Evolutionary conservation across 2,113 vertebrate species (phyloP).

Genomic region (Thamnophis sirtalis): DNA sequence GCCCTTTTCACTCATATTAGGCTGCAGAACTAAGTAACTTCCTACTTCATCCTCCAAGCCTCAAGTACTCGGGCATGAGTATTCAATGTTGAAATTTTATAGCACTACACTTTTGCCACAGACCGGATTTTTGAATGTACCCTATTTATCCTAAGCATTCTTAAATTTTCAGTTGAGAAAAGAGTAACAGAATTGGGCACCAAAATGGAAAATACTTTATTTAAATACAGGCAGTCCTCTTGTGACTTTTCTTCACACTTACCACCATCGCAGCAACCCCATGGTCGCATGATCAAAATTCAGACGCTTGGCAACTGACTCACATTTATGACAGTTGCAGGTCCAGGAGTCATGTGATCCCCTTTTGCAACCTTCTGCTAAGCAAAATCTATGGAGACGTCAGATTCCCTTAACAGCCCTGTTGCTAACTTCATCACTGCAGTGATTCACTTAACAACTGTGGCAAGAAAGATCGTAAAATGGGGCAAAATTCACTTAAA

Average conservation of each 20-base stretch:
- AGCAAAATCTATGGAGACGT: not conserved
- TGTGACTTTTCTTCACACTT: too few relatives aligned
- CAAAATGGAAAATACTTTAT: not conserved
- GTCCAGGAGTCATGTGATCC: too few relatives aligned
- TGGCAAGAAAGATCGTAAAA: not conserved
- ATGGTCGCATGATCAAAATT: too few relatives aligned
- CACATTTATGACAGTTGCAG: rapidly evolving
- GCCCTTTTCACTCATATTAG: not conserved
- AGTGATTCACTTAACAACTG: not conserved
- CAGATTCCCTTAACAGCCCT: not conserved
- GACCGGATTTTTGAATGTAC: not conserved
- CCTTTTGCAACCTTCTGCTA: too few relatives aligned
- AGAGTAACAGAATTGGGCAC: not conserved
- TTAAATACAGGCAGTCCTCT: not conserved
- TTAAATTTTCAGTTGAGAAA: not conserved
- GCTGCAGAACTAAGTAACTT: not conserved
- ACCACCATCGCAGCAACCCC: too few relatives aligned
- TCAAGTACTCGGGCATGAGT: not conserved
- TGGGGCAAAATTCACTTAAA: not conserved
- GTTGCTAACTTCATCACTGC: not conserved
- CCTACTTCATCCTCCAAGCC: not conserved
- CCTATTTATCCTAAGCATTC: not conserved
- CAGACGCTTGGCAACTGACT: too few relatives aligned
- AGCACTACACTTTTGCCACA: not conserved
- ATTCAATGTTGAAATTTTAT: not conserved